Evolutionary conservation across 2,113 vertebrate species (phyloP).

Genomic region (Mungos mungo): DNA sequence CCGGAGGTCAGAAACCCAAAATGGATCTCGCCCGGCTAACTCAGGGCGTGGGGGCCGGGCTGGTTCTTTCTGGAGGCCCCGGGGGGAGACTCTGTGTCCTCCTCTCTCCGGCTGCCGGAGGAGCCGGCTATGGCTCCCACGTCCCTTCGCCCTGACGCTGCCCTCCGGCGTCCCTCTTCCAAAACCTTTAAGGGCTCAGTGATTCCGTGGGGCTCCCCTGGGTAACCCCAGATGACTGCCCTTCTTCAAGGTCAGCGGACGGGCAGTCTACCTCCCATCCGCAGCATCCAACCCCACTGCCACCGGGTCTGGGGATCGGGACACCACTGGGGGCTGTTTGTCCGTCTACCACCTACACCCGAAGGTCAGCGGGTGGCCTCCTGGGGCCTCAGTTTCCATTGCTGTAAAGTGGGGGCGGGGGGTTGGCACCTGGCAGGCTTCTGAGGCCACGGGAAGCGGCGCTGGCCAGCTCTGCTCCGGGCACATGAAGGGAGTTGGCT

Average conservation of each 20-base stretch:
- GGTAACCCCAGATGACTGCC: fast-evolving
- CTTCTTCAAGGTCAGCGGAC: too few species aligned
- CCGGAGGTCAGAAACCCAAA: neutral
- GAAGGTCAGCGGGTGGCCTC: neutral
- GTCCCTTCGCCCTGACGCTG: fast-evolving
- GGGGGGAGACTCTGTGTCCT: fast-evolving
- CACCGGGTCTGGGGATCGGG: fast-evolving
- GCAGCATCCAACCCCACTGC: neutral
- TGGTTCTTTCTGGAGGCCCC: too few species aligned
- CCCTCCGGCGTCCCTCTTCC: too few species aligned
- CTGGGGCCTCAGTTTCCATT: neutral
- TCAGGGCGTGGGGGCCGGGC: neutral
- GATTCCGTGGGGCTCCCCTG: fast-evolving
- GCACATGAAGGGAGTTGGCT: neutral
- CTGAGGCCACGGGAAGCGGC: fast-evolving
- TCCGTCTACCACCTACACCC: too few species aligned
- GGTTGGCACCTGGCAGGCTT: neutral
- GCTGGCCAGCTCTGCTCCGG: too few species aligned
- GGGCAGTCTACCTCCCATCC: fast-evolving
- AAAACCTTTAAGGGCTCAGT: fast-evolving
- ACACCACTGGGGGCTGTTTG: fast-evolving
- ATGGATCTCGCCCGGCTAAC: neutral
- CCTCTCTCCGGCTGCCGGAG: neutral
- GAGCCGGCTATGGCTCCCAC: neutral
- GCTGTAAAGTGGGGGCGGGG: neutral